Evolutionary conservation across 1,140 invertebrate species (phyloP).

Genomic region (Anoplophora glabripennis): DNA sequence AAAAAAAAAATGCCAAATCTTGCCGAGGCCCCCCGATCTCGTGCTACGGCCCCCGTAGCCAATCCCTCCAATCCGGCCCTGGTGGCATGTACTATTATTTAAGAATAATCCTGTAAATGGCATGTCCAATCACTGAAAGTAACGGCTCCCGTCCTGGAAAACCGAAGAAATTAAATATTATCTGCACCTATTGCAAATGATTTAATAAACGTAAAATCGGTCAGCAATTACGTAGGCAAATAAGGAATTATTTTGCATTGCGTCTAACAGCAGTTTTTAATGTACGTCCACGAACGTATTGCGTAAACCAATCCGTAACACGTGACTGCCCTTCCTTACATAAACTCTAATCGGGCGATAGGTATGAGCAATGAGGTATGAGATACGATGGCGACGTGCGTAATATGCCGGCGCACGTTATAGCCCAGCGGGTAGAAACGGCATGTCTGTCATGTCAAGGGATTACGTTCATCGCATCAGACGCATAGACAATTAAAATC

Average conservation of each 20-base stretch:
- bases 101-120: too few species aligned
- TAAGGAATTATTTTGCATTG: conserved; percentile 1
- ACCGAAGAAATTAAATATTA: too few species aligned
- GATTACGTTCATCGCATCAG: background rate
- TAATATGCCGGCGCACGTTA: background rate
- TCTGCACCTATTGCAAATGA: too few species aligned
- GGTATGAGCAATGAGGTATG: background rate
- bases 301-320: background rate
- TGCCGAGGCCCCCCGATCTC: too few species aligned
- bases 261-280: background rate
- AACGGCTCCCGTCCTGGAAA: too few species aligned
- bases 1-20: too few species aligned
- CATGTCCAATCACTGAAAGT: too few species aligned
- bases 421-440: background rate
- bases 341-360: background rate
- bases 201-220: too few species aligned
- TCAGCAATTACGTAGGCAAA: background rate
- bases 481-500: background rate
- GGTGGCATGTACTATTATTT: too few species aligned
- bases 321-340: background rate
- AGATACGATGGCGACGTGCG: background rate
- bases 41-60: too few species aligned
- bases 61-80: too few species aligned
- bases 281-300: background rate
- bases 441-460: background rate